Evolutionary conservation across 2,797 vertebrate genomes (phyloP).

Genomic region (Spatula versicolor): DNA sequence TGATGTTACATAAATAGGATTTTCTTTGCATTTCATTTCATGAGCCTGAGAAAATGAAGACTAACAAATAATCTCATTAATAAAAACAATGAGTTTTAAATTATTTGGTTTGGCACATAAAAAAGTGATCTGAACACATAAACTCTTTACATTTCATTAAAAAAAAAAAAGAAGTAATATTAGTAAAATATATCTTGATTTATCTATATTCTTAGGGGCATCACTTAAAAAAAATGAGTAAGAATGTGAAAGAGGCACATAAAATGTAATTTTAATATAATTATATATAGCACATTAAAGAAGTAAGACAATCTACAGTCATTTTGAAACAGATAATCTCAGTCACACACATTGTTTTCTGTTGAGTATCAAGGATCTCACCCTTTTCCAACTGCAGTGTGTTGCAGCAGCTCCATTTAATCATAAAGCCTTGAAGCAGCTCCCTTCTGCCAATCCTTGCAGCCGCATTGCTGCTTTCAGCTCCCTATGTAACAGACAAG

Average conservation of each 20-base stretch:
- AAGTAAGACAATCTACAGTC: neutral
- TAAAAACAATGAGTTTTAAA: neutral
- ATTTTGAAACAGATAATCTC: slow-evolving; percentile 4
- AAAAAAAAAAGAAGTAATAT: neutral
- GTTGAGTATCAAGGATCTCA: slow-evolving; percentile 10
- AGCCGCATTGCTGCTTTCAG: slow-evolving; percentile 60
- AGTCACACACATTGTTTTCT: neutral
- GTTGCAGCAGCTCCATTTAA: slow-evolving; percentile 41
- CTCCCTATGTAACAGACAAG: slow-evolving; percentile 8
- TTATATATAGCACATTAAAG: neutral
- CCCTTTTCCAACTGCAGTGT: slow-evolving; percentile 48
- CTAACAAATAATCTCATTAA: neutral
- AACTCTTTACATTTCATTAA: neutral
- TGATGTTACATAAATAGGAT: slow-evolving; percentile 33
- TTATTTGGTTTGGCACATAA: neutral
- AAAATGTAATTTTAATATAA: neutral
- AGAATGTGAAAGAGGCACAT: neutral
- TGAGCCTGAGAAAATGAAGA: neutral
- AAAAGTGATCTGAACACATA: neutral
- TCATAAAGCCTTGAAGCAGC: slow-evolving; percentile 44
- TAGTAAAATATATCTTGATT: neutral
- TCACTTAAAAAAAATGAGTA: neutral
- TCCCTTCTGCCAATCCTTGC: slow-evolving; percentile 43
- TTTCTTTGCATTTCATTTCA: slow-evolving; percentile 13
- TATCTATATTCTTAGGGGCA: neutral